Conservation (phyloP, 2,888 invertebrate species). For the Limnephilus auricula region DNA sequence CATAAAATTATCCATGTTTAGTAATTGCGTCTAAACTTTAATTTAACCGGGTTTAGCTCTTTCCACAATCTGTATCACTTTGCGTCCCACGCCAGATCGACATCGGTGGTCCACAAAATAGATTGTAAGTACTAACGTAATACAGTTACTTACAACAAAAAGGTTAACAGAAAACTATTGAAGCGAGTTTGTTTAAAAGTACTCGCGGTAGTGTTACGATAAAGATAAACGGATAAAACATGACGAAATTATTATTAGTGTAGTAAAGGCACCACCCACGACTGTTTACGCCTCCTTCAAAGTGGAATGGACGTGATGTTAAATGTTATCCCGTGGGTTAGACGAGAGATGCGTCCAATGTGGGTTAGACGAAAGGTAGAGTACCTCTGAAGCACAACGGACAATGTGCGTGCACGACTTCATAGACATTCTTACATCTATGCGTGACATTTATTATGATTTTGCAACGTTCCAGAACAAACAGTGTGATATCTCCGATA, state of each 20-base stretch:
- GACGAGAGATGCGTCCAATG: not conserved
- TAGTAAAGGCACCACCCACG: not conserved
- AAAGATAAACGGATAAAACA: not conserved
- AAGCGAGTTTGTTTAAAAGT: not conserved
- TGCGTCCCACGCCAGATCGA: not conserved
- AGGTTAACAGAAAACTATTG: not conserved
- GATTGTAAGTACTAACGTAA: not conserved
- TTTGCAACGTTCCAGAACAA: not conserved
- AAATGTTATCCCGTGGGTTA: not conserved
- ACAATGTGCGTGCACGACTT: no score
- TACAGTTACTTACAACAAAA: not conserved
- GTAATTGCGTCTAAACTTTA: not conserved
- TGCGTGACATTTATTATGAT: not conserved
- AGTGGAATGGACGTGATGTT: not conserved
- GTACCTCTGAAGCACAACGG: no score
- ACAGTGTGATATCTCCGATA: no score
- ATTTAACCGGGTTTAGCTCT: not conserved
- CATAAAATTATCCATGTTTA: not conserved
- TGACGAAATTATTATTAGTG: not conserved
- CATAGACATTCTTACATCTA: no score
- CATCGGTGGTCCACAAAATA: not conserved
- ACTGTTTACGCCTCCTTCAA: not conserved
- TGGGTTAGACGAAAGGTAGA: not conserved
- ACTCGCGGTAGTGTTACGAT: not conserved
- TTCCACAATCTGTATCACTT: not conserved